phyloP scores from a whole-genome alignment of 2,888 invertebrate species.

The Drosophila buzzatii region DNA sequence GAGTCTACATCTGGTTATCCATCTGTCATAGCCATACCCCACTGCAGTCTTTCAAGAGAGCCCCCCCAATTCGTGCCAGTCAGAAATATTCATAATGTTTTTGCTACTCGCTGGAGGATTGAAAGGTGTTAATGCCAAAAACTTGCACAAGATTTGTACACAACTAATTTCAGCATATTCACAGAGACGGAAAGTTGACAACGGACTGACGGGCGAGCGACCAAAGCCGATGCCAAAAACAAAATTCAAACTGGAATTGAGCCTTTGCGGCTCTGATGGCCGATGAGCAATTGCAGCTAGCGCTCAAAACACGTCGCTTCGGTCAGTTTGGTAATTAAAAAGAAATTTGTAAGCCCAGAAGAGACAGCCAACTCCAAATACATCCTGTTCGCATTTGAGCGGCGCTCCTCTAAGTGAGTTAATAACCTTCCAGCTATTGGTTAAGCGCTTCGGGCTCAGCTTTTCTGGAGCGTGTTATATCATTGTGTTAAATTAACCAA shows the following conservation, averaged over 20 bases:
- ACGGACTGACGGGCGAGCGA: constrained; percentile 58
- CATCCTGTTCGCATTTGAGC: constrained; percentile 69
- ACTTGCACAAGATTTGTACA: constrained; percentile 79
- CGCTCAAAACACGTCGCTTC: constrained; percentile 47
- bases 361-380: constrained; percentile 8
- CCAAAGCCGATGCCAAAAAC: constrained; percentile 13
- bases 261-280: constrained; percentile 15
- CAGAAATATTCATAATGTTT: constrained; percentile 60
- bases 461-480: constrained; percentile 51
- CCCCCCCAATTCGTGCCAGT: constrained; percentile 18
- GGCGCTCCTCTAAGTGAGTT: constrained; percentile 56
- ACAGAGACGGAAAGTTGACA: constrained; percentile 73
- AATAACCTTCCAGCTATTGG: constrained; percentile 49
- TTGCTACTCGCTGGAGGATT: constrained; percentile 59
- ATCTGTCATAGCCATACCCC: neutral
- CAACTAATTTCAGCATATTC: constrained; percentile 74
- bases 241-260: constrained; percentile 13
- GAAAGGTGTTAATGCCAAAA: constrained; percentile 81
- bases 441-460: constrained; percentile 40
- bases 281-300: constrained; percentile 66
- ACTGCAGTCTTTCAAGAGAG: constrained; percentile 14
- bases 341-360: constrained; percentile 57
- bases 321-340: constrained; percentile 67
- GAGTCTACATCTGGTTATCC: too few species aligned
- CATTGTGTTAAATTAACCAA: constrained; percentile 74